These are phyloP conservation scores for Zaprionus taronus DNA, from an alignment of 1,140 invertebrate genomes.

Conservation along the genomic window DNA sequence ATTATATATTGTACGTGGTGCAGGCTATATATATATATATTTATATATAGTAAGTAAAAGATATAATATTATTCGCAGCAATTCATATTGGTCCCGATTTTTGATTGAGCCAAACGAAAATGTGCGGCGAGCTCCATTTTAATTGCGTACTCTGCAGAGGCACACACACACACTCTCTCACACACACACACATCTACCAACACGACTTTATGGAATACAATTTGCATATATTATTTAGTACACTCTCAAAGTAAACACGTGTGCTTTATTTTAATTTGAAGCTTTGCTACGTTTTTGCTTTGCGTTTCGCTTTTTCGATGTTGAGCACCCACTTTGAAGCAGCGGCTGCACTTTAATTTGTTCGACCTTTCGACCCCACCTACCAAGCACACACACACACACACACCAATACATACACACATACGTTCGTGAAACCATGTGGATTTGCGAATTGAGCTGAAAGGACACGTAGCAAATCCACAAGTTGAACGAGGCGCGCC, in stretches of 20 bases:
- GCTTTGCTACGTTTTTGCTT: background rate
- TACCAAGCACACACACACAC: background rate
- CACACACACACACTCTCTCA: background rate
- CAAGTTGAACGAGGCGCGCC: slow-evolving; percentile 7
- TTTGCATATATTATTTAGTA: slow-evolving; percentile 48
- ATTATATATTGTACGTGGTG: background rate
- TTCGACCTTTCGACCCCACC: slow-evolving; percentile 2
- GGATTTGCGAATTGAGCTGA: slow-evolving; percentile 44
- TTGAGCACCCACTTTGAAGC: slow-evolving; percentile 34
- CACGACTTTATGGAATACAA: slow-evolving; percentile 33
- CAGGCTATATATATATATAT: no score
- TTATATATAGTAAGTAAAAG: background rate
- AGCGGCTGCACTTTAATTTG: slow-evolving; percentile 37
- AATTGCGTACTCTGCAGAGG: slow-evolving; percentile 30
- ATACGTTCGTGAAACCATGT: background rate
- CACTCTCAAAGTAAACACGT: slow-evolving; percentile 32
- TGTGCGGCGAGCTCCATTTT: slow-evolving; percentile 21
- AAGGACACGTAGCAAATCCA: slow-evolving; percentile 32
- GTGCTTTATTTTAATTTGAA: slow-evolving; percentile 45
- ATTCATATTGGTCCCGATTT: slow-evolving; percentile 50
- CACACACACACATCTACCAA: background rate
- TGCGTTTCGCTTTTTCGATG: slow-evolving; percentile 4
- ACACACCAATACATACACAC: background rate
- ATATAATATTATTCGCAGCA: slow-evolving; percentile 53
- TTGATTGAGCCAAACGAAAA: slow-evolving; percentile 32